Evolutionary conservation across 2,797 vertebrate genomes (phyloP).

Genomic region (Fundulus diaphanus): DNA sequence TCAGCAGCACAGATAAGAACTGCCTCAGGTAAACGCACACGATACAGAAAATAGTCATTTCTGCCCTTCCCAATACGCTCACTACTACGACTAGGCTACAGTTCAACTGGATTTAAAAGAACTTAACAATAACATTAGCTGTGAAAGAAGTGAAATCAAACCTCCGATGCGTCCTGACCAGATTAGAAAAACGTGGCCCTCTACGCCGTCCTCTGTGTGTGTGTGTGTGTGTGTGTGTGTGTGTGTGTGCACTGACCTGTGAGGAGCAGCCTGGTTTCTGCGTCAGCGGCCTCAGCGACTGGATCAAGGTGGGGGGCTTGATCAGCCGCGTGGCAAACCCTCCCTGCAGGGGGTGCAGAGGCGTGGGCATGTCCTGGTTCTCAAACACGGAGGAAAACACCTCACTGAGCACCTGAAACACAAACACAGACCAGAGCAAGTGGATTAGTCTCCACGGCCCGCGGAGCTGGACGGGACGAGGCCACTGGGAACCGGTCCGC

Average conservation of each 20-base stretch:
- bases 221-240: background rate
- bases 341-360: conserved; percentile 79
- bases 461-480: background rate
- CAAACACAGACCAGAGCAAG: background rate
- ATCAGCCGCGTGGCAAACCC: conserved; percentile 75
- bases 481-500: background rate
- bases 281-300: conserved; percentile 67
- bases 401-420: conserved; percentile 85
- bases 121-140: too few relatives aligned
- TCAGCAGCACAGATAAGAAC: too few relatives aligned
- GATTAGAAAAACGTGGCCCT: too few relatives aligned
- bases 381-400: conserved; percentile 90
- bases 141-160: too few relatives aligned
- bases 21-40: too few relatives aligned
- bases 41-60: too few relatives aligned
- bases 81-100: too few relatives aligned
- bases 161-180: too few relatives aligned
- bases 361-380: conserved; percentile 81
- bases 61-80: too few relatives aligned
- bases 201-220: background rate
- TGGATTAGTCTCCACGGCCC: background rate
- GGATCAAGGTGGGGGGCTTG: conserved; percentile 81
- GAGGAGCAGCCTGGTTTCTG: conserved; percentile 70
- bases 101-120: too few relatives aligned
- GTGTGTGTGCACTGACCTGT: conserved; percentile 72